These are phyloP conservation scores for Orchesellides sinensis DNA, from an alignment of 2,888 invertebrate species.

Conservation along the genomic window DNA sequence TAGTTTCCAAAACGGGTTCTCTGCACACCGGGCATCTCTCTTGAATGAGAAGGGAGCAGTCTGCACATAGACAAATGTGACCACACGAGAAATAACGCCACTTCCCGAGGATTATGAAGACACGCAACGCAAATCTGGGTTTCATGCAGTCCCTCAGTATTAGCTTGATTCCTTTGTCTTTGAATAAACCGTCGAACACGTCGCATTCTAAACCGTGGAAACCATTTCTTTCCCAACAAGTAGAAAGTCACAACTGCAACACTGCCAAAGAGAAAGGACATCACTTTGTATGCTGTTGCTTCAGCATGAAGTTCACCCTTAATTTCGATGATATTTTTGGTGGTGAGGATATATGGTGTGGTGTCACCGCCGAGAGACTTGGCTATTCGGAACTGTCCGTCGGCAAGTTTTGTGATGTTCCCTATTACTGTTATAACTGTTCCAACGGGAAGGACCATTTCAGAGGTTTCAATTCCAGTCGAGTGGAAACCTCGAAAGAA, in stretches of 20 bases:
- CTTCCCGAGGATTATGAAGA: constrained; percentile 51
- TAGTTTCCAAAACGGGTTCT: constrained; percentile 23
- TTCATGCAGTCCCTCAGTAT: constrained; percentile 40
- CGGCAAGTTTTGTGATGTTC: constrained; percentile 31
- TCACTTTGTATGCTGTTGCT: constrained; percentile 19
- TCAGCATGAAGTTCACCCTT: constrained; percentile 25
- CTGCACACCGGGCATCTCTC: constrained; percentile 48
- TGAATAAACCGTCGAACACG: constrained; percentile 27
- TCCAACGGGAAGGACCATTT: constrained; percentile 44
- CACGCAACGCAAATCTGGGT: constrained; percentile 46
- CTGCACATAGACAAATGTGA: constrained; percentile 50
- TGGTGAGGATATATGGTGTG: constrained; percentile 45
- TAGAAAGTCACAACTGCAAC: constrained; percentile 43
- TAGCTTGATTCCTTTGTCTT: constrained; percentile 6
- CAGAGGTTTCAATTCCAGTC: constrained; percentile 44
- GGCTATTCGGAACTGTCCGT: constrained; percentile 25
- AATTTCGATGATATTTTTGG: constrained; percentile 44
- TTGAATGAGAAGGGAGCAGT: constrained; percentile 36
- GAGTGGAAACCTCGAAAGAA: constrained; percentile 54
- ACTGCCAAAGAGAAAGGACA: constrained; percentile 26
- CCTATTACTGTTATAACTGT: constrained; percentile 51
- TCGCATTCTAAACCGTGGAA: constrained; percentile 28
- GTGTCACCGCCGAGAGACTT: constrained; percentile 36
- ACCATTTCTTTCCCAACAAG: constrained; percentile 33
- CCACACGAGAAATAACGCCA: constrained; percentile 49